Evolutionary conservation across 2,113 vertebrate species (phyloP).

Genomic region (Microtus ochrogaster): DNA sequence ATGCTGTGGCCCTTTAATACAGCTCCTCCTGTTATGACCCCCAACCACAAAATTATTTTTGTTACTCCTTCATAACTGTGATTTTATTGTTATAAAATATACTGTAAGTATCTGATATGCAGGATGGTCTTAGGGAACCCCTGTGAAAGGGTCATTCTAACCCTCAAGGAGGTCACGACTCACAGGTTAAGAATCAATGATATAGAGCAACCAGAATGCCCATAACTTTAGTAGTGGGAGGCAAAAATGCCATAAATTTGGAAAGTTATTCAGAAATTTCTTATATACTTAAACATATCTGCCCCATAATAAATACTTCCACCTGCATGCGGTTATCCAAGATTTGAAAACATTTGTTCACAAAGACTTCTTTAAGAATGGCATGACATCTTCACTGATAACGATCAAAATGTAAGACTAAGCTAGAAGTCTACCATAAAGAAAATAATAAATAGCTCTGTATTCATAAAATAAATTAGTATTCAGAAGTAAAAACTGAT

Average conservation of each 20-base stretch:
- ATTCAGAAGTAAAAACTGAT: background rate
- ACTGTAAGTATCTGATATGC: background rate
- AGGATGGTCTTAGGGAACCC: background rate
- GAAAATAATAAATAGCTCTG: background rate
- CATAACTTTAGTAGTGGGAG: background rate
- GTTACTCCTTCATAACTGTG: background rate
- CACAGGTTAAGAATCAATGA: background rate
- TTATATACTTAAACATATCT: background rate
- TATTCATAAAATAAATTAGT: background rate
- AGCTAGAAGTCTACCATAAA: background rate
- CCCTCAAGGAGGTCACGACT: background rate
- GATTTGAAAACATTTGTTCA: background rate
- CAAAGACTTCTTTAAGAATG: background rate
- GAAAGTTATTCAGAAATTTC: slow-evolving; percentile 1
- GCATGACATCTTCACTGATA: background rate
- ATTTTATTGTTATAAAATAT: background rate
- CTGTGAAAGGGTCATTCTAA: background rate
- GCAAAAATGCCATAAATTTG: background rate
- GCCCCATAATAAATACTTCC: background rate
- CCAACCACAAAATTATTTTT: background rate
- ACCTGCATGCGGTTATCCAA: background rate
- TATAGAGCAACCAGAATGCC: background rate
- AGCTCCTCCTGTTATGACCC: background rate
- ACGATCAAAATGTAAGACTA: background rate
- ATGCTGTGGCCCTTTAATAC: background rate